Evolutionary conservation across 2,888 invertebrate species (phyloP).

Genomic region (Chaitophorus viminalis): DNA sequence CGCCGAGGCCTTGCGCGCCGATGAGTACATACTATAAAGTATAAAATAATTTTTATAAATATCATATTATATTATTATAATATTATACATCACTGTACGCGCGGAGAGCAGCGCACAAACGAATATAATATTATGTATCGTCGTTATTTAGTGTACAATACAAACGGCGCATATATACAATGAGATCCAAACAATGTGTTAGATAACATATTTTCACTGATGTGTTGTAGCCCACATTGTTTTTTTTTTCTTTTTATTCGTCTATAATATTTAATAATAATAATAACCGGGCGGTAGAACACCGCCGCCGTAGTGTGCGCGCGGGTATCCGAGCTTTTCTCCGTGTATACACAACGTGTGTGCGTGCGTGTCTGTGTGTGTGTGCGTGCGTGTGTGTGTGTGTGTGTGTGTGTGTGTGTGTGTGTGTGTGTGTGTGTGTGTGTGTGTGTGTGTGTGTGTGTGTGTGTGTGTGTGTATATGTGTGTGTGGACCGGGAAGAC

Average conservation of each 20-base stretch:
- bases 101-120: not conserved
- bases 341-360: too few species aligned
- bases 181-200: conserved; percentile 49
- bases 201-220: conserved; percentile 50
- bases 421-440: not conserved
- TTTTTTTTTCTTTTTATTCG: conserved; percentile 1
- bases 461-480: not conserved
- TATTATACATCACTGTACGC: not conserved
- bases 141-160: not conserved
- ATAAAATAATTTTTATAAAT: too few species aligned
- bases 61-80: too few species aligned
- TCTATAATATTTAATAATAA: not conserved
- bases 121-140: not conserved
- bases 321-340: not conserved
- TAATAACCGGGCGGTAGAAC: conserved; percentile 10
- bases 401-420: not conserved
- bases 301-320: not conserved
- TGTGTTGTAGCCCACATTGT: conserved; percentile 31
- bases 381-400: not conserved
- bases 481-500: conserved; percentile 49
- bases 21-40: not conserved
- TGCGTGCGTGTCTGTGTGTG: not conserved
- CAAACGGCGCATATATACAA: not conserved
- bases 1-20: not conserved
- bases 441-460: not conserved